These are phyloP conservation scores for Drosophila chauvacae DNA, from an alignment of 1,140 invertebrate species.

Conservation along the genomic window DNA sequence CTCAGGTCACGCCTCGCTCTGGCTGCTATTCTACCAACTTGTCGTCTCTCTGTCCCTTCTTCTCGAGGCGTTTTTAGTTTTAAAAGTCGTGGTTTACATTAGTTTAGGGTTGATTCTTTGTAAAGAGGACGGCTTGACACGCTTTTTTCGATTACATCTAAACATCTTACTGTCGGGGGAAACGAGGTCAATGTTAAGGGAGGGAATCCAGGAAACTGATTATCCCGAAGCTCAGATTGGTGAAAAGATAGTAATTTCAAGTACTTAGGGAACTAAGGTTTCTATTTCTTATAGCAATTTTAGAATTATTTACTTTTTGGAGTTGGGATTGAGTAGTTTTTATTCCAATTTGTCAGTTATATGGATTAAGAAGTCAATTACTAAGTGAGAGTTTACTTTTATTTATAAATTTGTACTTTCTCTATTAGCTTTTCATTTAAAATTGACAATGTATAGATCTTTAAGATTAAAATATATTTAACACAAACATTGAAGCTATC, in stretches of 20 bases:
- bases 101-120: slow-evolving; percentile 61
- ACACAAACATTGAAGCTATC: background rate
- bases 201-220: background rate
- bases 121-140: slow-evolving; percentile 81
- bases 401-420: background rate
- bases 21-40: slow-evolving; percentile 46
- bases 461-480: background rate
- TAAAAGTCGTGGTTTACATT: slow-evolving; percentile 55
- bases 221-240: background rate
- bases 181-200: slow-evolving; percentile 17
- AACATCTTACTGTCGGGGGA: slow-evolving; percentile 43
- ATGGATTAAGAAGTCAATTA: background rate
- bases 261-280: background rate
- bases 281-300: background rate
- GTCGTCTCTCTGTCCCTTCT: slow-evolving; percentile 30
- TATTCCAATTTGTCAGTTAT: background rate
- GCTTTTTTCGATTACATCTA: slow-evolving; percentile 68
- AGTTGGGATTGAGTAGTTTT: background rate
- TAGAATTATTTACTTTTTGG: background rate
- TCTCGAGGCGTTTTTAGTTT: slow-evolving; percentile 36
- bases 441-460: background rate
- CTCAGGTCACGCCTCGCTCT: slow-evolving; percentile 45
- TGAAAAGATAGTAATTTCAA: background rate
- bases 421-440: background rate
- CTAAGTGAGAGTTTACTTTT: background rate